Evolutionary conservation across 2,888 invertebrate genomes (phyloP), one percentile per base, ranked within the genome.

Genomic region (Tachina lurida): DNA sequence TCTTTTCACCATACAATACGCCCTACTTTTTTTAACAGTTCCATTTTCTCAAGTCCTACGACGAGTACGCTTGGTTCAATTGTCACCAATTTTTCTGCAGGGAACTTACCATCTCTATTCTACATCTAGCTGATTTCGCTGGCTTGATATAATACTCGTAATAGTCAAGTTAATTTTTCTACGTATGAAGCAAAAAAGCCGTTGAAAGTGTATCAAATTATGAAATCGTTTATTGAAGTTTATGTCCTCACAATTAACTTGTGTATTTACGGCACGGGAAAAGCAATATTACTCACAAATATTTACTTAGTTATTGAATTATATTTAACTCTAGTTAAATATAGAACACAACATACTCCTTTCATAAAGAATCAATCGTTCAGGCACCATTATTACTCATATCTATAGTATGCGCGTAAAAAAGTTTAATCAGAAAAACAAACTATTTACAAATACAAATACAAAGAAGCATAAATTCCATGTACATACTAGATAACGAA

Each of bases 391-490:
- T 52, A 45, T 52, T 52, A 52, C 31, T 31, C 31, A 31, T 31
- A 31, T 31, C 31, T 31, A 31, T 31, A 62, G 31, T 58, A 49
- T 54, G 54, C 31, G 15, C 49, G 2, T 52, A 54, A 5, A 49
- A 31, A 65, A 65, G 1, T 15, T 65, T 22, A 78, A 70, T 70
- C 70, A 79, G 63, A 15, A 54, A 43, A 45, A 31, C 2, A 60
- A 77, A 70, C 31, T 45, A 22, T 43, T 52, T 56, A 43, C 41
- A 22, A 62, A 49, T 17, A n/a, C 49, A 58, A 12, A 39, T 9
- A 52, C 52, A 75, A 56, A 63, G n/a, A 73, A 47, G 63, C 17
- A 19, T 31, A 70, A 60, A 70, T 71, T 54, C 62, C 78, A 49
- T 43, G 10, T 45, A 70, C 22, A 22, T 22, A 22, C 54, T 41